A percentile compares a stretch with the other conserved stretches of the same genome.
Conservation (phyloP, 2,888 invertebrate genomes). For the Lysandra coridon region DNA sequence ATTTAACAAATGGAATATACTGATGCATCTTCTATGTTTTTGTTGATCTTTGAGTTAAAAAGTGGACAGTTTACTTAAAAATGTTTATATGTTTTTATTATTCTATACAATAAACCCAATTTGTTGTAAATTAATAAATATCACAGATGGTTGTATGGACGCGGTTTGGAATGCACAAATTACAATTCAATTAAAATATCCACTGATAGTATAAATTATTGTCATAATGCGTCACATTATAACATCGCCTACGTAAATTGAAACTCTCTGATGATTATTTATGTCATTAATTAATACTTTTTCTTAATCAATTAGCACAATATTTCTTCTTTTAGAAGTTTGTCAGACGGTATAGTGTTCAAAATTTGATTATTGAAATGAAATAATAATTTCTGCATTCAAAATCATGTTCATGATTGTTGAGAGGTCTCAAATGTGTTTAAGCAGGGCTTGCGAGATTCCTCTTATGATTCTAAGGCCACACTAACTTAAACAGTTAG, state of each 20-base stretch:
- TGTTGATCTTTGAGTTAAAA: no score
- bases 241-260: background rate
- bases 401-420: background rate
- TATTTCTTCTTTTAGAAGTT: no score
- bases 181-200: background rate
- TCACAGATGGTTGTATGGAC: background rate
- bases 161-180: background rate
- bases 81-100: background rate
- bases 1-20: no score
- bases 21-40: no score
- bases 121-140: slow-evolving; percentile 11
- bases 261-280: no score
- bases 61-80: no score
- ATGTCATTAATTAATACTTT: no score
- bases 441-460: slow-evolving; percentile 29
- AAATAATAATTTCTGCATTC: background rate
- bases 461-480: background rate
- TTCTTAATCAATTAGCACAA: no score
- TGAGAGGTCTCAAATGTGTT: slow-evolving; percentile 6
- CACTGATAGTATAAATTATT: no score
- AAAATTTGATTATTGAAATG: background rate
- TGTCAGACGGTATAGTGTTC: background rate
- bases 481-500: background rate
- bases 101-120: background rate
- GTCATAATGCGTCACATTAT: background rate